Evolutionary conservation across 2,888 invertebrate genomes (phyloP).

Genomic region (Cordilura impudica): DNA sequence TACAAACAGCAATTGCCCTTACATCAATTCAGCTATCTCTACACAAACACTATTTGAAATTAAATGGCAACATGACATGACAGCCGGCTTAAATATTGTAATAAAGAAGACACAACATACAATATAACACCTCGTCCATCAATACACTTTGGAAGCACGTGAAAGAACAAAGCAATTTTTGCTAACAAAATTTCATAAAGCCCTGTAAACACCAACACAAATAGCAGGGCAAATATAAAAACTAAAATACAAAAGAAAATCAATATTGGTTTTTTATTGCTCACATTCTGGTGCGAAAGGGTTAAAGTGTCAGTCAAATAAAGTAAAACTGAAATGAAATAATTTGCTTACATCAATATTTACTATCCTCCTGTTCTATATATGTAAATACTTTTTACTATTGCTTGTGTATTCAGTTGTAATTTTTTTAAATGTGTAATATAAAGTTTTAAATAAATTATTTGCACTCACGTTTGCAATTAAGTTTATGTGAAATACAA

Average conservation of each 20-base stretch:
- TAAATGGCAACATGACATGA: slow-evolving; percentile 13
- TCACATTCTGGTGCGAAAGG: not conserved
- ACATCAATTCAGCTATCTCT: not conserved
- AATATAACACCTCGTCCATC: not conserved
- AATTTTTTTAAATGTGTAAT: not conserved
- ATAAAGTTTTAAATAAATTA: not conserved
- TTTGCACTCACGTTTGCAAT: too few relatives aligned
- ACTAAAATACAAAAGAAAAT: too few relatives aligned
- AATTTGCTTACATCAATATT: not conserved
- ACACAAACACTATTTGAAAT: not conserved
- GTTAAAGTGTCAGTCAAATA: slow-evolving; percentile 8
- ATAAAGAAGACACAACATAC: not conserved
- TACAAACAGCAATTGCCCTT: not conserved
- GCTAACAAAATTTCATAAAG: not conserved
- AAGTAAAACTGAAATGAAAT: not conserved
- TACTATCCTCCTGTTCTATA: not conserved
- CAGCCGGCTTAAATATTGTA: slow-evolving; percentile 8
- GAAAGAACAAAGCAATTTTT: not conserved
- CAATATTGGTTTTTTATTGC: not conserved
- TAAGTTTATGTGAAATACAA: too few relatives aligned
- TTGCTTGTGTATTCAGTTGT: not conserved
- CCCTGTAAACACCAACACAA: not conserved
- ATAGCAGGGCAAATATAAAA: not conserved
- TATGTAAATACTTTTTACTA: not conserved
- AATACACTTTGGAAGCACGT: not conserved